phyloP scores from a whole-genome alignment of 2,888 invertebrate genomes.

The Pimpla rufipes region DNA sequence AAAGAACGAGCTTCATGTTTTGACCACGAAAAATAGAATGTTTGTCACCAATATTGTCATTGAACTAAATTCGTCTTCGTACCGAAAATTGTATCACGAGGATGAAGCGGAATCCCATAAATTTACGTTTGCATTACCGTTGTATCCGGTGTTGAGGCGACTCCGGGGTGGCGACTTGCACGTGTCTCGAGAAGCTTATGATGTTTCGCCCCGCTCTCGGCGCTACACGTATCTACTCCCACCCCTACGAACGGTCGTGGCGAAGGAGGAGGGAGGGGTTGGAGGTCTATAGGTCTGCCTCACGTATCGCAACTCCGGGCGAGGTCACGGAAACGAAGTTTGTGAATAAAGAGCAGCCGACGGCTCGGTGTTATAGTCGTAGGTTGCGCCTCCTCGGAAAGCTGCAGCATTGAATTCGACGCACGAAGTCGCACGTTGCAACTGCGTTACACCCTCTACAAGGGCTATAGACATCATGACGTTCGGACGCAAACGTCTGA shows the following conservation, averaged over 20 bases:
- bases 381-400: not conserved
- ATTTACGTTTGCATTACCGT: not conserved
- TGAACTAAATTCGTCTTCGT: not conserved
- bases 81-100: not conserved
- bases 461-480: not conserved
- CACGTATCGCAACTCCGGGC: constrained; percentile 10
- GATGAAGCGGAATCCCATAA: not conserved
- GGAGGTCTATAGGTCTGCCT: constrained; percentile 5
- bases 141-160: not conserved
- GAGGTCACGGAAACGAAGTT: constrained; percentile 33
- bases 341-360: constrained; percentile 28
- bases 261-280: not conserved
- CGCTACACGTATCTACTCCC: not conserved
- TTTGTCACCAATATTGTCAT: too few species aligned
- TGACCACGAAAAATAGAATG: too few species aligned
- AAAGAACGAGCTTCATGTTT: too few species aligned
- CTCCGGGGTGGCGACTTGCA: not conserved
- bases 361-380: not conserved
- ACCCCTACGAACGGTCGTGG: not conserved
- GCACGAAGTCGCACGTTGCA: constrained; percentile 21
- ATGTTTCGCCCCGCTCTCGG: not conserved
- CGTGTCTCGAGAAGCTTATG: not conserved
- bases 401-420: constrained; percentile 26
- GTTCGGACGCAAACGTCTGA: not conserved
- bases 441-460: not conserved